Percentiles rank a stretch among this genome's conserved stretches.
phyloP scores from a whole-genome alignment of 2,888 invertebrate species.

The Microctonus hyperodae region DNA sequence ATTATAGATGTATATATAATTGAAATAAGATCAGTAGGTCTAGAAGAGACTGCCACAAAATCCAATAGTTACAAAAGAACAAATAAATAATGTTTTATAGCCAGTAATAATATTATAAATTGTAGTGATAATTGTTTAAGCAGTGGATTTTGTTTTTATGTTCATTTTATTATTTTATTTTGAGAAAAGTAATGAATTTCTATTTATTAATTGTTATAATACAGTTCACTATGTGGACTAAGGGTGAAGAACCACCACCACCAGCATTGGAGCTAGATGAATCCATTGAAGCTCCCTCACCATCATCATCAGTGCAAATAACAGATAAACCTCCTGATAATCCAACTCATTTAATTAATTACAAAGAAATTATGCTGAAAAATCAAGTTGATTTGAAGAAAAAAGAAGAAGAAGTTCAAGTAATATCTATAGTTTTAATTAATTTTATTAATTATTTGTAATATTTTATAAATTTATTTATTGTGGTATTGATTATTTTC shows the following conservation, averaged over 20 bases:
- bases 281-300: neutral
- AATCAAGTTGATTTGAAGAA: conserved; percentile 57
- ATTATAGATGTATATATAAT: neutral
- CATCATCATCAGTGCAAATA: conserved; percentile 39
- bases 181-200: conserved; percentile 51
- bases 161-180: conserved; percentile 17
- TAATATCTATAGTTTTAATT: conserved; percentile 37
- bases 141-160: conserved; percentile 4
- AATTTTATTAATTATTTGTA: conserved; percentile 1
- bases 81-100: too few relatives aligned
- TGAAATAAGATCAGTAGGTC: conserved; percentile 13
- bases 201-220: conserved; percentile 51
- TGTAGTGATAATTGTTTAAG: too few relatives aligned
- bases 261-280: conserved; percentile 44
- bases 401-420: conserved; percentile 60
- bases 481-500: conserved; percentile 12
- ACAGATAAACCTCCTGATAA: conserved; percentile 47
- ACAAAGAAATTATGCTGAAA: conserved; percentile 57
- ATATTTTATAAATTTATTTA: neutral
- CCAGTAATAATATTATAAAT: too few relatives aligned
- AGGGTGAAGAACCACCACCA: conserved; percentile 54
- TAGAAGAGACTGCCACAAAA: neutral
- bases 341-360: conserved; percentile 53
- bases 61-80: neutral
- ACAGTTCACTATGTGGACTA: conserved; percentile 58